Evolutionary conservation across 2,113 vertebrate species (phyloP).

Genomic region (Catagonus wagneri): DNA sequence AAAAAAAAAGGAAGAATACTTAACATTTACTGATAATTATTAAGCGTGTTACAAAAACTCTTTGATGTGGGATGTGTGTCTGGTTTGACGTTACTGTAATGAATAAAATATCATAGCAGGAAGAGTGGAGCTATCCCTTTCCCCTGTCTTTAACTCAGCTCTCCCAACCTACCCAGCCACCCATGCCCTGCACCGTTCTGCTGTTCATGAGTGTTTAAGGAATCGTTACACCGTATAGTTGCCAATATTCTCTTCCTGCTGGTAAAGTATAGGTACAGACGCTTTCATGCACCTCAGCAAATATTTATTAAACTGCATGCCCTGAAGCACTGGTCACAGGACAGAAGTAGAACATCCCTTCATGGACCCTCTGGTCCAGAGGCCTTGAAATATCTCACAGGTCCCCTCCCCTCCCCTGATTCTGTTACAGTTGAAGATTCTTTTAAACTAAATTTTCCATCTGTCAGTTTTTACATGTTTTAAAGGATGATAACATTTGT

Average conservation of each 20-base stretch:
- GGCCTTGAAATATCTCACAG: neutral
- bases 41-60: neutral
- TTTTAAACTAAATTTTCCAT: neutral
- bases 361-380: neutral
- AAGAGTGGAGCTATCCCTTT: neutral
- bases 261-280: conserved; percentile 3
- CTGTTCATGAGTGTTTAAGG: neutral
- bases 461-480: neutral
- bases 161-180: neutral
- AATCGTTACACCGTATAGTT: conserved; percentile 45
- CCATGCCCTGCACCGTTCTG: neutral
- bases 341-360: neutral
- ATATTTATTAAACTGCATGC: conserved; percentile 63
- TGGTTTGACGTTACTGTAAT: neutral
- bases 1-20: neutral
- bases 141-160: neutral
- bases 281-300: conserved; percentile 45
- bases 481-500: conserved; percentile 2
- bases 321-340: neutral
- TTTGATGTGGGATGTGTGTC: neutral
- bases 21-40: conserved; percentile 55
- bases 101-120: neutral
- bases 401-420: neutral
- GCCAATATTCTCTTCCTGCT: conserved; percentile 53
- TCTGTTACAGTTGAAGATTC: neutral